Percentiles rank a stretch among this genome's conserved stretches.
These are phyloP conservation scores for Psittacula derbiana DNA, from an alignment of 2,797 vertebrate genomes.

Conservation along the genomic window DNA sequence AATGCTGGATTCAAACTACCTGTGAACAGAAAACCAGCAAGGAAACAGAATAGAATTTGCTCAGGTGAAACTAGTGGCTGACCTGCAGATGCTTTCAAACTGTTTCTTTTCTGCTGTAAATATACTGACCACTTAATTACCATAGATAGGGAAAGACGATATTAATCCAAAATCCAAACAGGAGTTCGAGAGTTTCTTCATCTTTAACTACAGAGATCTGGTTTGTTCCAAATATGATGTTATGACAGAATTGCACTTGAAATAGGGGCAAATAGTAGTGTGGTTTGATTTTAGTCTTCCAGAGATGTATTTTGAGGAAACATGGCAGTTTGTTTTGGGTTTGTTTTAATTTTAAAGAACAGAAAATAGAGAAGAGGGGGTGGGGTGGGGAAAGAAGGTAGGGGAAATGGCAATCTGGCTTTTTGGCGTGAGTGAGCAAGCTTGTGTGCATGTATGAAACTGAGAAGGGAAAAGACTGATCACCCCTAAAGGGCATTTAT, in stretches of 20 bases:
- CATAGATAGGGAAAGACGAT: neutral
- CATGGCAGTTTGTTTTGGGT: neutral
- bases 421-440: neutral
- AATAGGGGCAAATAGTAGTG: neutral
- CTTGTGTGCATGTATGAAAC: neutral
- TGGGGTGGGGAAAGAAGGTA: rapidly evolving
- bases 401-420: neutral
- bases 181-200: neutral
- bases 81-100: neutral
- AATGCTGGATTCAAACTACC: neutral
- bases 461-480: neutral
- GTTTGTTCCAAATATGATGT: neutral
- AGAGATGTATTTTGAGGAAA: neutral
- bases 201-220: neutral
- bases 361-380: neutral
- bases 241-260: neutral
- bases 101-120: neutral
- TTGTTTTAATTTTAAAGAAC: neutral
- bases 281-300: neutral
- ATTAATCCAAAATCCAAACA: neutral
- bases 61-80: neutral
- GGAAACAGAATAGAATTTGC: neutral
- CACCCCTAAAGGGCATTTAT: neutral
- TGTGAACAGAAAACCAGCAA: neutral
- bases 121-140: neutral